Conservation (phyloP, 64 coral and sea anemone species). For the Montipora foliosa region DNA sequence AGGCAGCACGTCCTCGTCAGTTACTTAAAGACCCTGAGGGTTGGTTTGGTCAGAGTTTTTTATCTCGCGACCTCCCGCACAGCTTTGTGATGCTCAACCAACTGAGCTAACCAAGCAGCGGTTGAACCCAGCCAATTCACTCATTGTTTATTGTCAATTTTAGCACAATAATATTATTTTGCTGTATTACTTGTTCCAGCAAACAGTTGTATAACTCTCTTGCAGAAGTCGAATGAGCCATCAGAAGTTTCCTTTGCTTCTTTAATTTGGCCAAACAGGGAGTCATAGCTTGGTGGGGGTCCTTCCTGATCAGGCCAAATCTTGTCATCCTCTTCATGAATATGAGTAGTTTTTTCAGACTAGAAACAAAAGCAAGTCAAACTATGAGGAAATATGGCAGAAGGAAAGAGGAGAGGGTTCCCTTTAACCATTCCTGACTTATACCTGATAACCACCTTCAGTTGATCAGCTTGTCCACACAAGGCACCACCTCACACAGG, state of each 20-base stretch:
- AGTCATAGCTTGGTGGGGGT: conserved; percentile 80
- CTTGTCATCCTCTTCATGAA: conserved; percentile 85
- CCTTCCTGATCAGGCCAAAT: conserved; percentile 88
- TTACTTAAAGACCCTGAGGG: too few relatives aligned
- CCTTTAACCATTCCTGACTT: neutral
- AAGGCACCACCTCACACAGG: too few relatives aligned
- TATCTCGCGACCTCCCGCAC: too few relatives aligned
- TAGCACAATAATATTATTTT: neutral
- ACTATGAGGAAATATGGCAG: neutral
- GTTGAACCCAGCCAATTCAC: too few relatives aligned
- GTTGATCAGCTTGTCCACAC: too few relatives aligned
- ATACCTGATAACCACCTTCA: too few relatives aligned
- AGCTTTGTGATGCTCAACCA: too few relatives aligned
- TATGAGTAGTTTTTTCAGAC: conserved; percentile 56
- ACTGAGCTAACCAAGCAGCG: too few relatives aligned
- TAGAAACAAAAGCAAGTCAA: neutral
- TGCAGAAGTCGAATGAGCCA: conserved; percentile 95
- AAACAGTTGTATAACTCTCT: conserved; percentile 93
- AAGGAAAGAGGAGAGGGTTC: neutral
- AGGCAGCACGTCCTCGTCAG: too few relatives aligned
- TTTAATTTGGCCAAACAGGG: conserved; percentile 95
- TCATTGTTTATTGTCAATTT: too few relatives aligned
- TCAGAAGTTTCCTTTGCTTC: conserved; percentile 97
- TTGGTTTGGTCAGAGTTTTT: too few relatives aligned
- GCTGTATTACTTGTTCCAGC: conserved; percentile 98